Base-by-base conservation (phyloP, 2,113 vertebrate species). In the Tachysurus vachellii region DNA sequence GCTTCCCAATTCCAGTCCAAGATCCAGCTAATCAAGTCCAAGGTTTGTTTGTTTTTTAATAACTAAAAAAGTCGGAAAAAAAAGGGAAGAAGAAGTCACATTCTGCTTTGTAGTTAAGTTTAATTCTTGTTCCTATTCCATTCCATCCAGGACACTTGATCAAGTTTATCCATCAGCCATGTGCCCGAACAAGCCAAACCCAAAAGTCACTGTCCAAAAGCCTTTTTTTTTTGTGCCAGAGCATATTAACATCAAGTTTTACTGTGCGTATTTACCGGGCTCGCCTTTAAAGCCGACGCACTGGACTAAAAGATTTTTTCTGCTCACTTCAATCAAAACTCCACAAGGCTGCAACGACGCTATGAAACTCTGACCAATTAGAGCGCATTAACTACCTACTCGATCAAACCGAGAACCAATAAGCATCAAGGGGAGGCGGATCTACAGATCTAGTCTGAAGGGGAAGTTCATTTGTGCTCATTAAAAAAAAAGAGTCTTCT, bases 121-220 rank as follows among this genome's bases (percentile, higher is more conserved):
- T 23, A 2, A 47, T 31, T 5, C 10, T 44, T 62, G 13, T 26
- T 28, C 75, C 17, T 23, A 50, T 47, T 71, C 47, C n/a, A 23
- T 53, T 36, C 54, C 17, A 13, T 77, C 64, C 84, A 44, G 8
- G 50, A 47, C 14, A 17, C 57, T 19, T 17, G 19, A 80, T 68
- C 47, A 80, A 44, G 85, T 86, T 86, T 61, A 86, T 86, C 85
- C 76, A 80, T 80, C 85, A 56, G 70, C 70, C 21, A 73, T 75
- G 7, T 59, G 83, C 19, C 66, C 81, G 75, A 64, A 83, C 19
- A 36, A 19, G 71, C 56, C 53, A 71, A 53, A 42, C 42, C 11
- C 4, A 44, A 85, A 85, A 66, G 28, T 59, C n/a, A 76, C 14
- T 85, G 14, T 28, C 14, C 9, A 36, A 5, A 14, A 61, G 19